Evolutionary conservation across 2,113 vertebrate species (phyloP).

Genomic region (Cochlearius cochlearius): DNA sequence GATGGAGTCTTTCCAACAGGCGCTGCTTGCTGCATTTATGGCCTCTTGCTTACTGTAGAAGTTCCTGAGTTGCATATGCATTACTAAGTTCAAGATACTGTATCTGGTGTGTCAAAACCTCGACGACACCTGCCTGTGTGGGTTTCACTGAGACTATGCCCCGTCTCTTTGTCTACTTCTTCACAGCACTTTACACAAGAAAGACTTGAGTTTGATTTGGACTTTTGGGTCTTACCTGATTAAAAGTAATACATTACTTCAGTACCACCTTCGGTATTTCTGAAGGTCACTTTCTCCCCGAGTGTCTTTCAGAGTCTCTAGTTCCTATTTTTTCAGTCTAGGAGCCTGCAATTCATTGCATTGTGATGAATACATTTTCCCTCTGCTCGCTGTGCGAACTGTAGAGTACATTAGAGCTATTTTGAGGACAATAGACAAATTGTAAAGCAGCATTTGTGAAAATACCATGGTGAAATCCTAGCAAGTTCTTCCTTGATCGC

Average conservation of each 20-base stretch:
- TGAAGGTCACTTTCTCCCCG: background rate
- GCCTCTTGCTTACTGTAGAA: background rate
- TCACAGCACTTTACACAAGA: background rate
- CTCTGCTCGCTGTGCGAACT: background rate
- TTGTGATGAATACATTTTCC: background rate
- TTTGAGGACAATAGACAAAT: background rate
- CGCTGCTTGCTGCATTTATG: background rate
- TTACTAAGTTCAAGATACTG: background rate
- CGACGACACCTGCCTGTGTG: fast-evolving
- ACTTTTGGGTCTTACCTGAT: background rate
- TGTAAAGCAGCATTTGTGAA: background rate
- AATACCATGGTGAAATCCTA: background rate
- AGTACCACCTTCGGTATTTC: background rate
- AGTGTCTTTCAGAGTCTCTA: background rate
- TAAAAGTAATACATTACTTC: background rate
- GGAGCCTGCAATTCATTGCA: background rate
- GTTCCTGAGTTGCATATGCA: background rate
- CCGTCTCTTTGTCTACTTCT: background rate
- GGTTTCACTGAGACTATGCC: background rate
- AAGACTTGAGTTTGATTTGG: background rate
- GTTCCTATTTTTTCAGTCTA: background rate
- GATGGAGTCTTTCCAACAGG: background rate
- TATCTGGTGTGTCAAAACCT: background rate
- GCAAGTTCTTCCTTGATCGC: background rate
- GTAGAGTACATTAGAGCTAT: background rate